These are phyloP conservation scores for Sylvicola fuscatus DNA, from an alignment of 2,888 invertebrate genomes.

Conservation along the genomic window DNA sequence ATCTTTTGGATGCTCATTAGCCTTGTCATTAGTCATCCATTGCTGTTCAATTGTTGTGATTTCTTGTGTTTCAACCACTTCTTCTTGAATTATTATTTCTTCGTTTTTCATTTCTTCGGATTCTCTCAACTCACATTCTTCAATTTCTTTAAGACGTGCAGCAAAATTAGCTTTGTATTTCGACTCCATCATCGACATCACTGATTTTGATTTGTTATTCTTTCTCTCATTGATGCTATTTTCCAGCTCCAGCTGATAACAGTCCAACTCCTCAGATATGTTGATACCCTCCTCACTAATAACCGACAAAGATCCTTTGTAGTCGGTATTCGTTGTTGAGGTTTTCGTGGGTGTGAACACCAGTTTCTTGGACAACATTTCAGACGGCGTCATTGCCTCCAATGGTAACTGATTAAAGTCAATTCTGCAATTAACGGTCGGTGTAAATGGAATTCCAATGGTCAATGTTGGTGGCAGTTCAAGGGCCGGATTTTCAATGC, in stretches of 20 bases:
- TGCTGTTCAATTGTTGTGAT: neutral
- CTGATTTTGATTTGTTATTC: slow-evolving; percentile 2
- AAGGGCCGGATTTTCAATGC: slow-evolving; percentile 12
- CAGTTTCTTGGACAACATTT: slow-evolving; percentile 19
- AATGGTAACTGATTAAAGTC: slow-evolving; percentile 14
- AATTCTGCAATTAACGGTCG: slow-evolving; percentile 21
- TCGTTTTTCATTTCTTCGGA: neutral
- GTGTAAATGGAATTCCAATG: slow-evolving; percentile 21
- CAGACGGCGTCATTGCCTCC: slow-evolving; percentile 19
- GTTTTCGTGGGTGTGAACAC: slow-evolving; percentile 13
- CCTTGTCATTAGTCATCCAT: no score
- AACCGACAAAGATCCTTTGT: slow-evolving; percentile 13
- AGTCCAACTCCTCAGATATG: slow-evolving; percentile 22
- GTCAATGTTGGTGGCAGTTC: slow-evolving; percentile 11
- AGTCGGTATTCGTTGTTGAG: slow-evolving; percentile 10
- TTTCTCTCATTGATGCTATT: slow-evolving; percentile 25
- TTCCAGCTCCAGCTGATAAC: slow-evolving; percentile 23
- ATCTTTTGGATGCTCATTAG: slow-evolving; percentile 2
- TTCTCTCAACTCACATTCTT: slow-evolving; percentile 1
- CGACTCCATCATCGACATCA: slow-evolving; percentile 2
- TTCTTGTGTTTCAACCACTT: neutral
- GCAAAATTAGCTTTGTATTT: slow-evolving; percentile 5
- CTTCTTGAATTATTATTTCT: neutral
- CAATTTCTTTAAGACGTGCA: neutral
- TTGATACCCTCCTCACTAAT: slow-evolving; percentile 17